A percentile compares a stretch with the other conserved stretches of the same genome.
These are phyloP conservation scores for Sphyrna mokarran DNA, from an alignment of 2,113 vertebrate species.

Conservation along the genomic window DNA sequence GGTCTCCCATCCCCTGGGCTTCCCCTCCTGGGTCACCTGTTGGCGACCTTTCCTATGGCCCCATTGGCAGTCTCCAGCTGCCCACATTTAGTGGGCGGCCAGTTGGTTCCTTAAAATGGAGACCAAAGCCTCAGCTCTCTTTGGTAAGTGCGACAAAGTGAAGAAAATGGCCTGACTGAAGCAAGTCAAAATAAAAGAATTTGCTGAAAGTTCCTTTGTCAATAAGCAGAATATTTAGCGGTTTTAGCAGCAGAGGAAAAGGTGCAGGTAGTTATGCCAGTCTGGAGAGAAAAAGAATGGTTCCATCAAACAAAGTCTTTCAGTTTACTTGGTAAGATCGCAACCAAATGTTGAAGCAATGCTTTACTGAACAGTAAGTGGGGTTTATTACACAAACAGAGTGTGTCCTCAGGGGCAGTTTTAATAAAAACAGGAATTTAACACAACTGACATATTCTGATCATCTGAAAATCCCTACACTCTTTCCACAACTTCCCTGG, in stretches of 20 bases:
- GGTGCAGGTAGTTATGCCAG: not conserved
- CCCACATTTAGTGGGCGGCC: not conserved
- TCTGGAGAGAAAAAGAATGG: not conserved
- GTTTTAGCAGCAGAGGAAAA: not conserved
- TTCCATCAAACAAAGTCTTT: constrained; percentile 8
- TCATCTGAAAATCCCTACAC: constrained; percentile 15
- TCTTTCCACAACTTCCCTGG: constrained; percentile 26
- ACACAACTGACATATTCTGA: constrained; percentile 22
- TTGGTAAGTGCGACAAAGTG: not conserved
- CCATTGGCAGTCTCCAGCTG: not conserved
- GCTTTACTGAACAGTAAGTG: constrained; percentile 28
- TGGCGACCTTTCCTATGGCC: not conserved
- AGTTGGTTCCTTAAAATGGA: not conserved
- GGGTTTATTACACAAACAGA: constrained; percentile 10
- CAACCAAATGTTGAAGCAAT: constrained; percentile 15
- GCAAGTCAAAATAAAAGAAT: not conserved
- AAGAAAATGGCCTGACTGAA: not conserved
- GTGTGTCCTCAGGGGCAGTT: constrained; percentile 4
- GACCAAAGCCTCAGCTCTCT: not conserved
- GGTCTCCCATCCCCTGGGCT: not conserved
- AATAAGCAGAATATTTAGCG: not conserved
- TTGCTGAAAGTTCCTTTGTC: not conserved
- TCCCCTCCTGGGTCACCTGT: too few species aligned
- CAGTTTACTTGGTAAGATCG: not conserved
- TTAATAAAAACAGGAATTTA: constrained; percentile 29